phyloP scores from a whole-genome alignment of 2,888 invertebrate genomes.

The Ophion ellenae region DNA sequence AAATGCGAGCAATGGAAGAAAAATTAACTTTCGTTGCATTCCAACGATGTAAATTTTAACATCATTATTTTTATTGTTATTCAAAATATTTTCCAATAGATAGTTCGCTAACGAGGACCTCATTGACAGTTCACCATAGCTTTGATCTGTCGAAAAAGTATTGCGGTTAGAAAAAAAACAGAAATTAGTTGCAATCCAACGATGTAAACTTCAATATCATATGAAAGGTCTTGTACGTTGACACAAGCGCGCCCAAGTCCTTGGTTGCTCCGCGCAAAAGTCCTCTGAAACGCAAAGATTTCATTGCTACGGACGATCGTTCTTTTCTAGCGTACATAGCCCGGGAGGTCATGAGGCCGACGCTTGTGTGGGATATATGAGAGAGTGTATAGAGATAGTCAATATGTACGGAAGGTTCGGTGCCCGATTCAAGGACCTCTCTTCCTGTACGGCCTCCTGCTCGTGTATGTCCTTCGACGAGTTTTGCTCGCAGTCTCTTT shows the following conservation, averaged over 20 bases:
- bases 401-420: constrained; percentile 71
- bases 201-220: background rate
- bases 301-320: constrained; percentile 62
- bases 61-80: no score
- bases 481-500: constrained; percentile 60
- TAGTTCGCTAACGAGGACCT: no score
- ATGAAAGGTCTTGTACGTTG: constrained; percentile 27
- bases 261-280: constrained; percentile 32
- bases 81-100: no score
- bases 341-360: constrained; percentile 55
- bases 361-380: constrained; percentile 27
- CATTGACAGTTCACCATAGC: no score
- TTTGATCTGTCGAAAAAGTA: no score
- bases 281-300: constrained; percentile 63
- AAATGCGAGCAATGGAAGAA: no score
- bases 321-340: constrained; percentile 31
- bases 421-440: constrained; percentile 77
- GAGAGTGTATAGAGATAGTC: constrained; percentile 20
- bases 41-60: no score
- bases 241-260: background rate
- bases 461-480: constrained; percentile 61
- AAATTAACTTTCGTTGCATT: no score
- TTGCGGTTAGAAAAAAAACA: no score
- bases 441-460: constrained; percentile 65
- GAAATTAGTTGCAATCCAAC: no score